phyloP scores from a whole-genome alignment of 2,113 vertebrate species.

The Heterotis niloticus region DNA sequence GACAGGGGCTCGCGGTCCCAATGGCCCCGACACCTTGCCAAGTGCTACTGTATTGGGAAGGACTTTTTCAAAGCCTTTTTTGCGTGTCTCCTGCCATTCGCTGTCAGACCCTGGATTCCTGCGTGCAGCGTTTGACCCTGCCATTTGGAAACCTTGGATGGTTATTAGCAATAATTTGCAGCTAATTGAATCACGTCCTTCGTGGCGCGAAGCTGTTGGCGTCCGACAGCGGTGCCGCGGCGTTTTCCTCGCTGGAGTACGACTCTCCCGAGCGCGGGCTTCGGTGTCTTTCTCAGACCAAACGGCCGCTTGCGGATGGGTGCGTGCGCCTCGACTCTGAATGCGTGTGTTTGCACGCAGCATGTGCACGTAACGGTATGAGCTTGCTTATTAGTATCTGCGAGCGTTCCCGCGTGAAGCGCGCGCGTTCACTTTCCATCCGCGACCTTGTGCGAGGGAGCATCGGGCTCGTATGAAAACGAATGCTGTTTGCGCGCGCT shows the following conservation, averaged over 20 bases:
- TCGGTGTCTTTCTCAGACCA: not conserved
- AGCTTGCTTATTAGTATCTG: not conserved
- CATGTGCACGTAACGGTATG: not conserved
- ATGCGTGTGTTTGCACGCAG: not conserved
- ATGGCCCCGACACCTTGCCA: too few species aligned
- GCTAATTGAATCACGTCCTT: constrained; percentile 39
- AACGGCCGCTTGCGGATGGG: not conserved
- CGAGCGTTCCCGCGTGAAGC: not conserved
- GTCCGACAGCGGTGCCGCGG: constrained; percentile 26
- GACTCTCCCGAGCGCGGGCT: not conserved
- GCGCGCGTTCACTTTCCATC: not conserved
- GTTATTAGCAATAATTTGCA: constrained; percentile 39
- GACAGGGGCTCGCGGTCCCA: too few species aligned
- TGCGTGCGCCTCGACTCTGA: not conserved
- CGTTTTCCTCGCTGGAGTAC: not conserved
- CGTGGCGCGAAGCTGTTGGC: constrained; percentile 19
- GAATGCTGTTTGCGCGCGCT: not conserved
- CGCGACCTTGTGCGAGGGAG: not conserved
- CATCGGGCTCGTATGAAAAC: not conserved
- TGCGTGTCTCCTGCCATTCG: constrained; percentile 14
- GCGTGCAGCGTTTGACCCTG: constrained; percentile 6
- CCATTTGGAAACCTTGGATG: constrained; percentile 28
- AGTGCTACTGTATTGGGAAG: too few species aligned
- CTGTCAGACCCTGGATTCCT: constrained; percentile 19
- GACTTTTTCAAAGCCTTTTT: constrained; percentile 13